Conservation (phyloP, 2,888 invertebrate species). For the Helleia helle region DNA sequence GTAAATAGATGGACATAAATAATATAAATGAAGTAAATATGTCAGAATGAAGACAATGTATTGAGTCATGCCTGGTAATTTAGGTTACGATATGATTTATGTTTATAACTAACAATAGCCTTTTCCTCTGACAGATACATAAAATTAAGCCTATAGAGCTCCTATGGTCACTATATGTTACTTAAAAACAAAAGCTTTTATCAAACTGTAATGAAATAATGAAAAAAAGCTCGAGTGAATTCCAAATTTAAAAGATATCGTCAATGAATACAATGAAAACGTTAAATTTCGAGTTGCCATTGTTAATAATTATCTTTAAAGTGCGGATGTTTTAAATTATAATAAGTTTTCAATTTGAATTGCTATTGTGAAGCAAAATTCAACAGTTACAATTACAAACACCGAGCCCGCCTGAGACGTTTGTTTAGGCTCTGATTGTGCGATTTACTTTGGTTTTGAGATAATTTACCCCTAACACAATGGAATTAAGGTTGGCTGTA, state of each 20-base stretch:
- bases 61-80: slow-evolving; percentile 1
- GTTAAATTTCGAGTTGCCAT: neutral
- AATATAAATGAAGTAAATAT: slow-evolving; percentile 1
- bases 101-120: too few species aligned
- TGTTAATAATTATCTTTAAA: neutral
- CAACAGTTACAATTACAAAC: slow-evolving; percentile 51
- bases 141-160: too few species aligned
- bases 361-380: slow-evolving; percentile 41
- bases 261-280: neutral
- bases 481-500: neutral
- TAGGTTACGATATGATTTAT: slow-evolving; percentile 1
- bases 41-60: neutral
- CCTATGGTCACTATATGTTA: too few species aligned
- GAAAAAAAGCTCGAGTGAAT: too few species aligned
- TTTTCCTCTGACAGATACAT: too few species aligned
- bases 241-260: neutral
- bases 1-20: too few species aligned
- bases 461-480: neutral
- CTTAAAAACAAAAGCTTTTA: too few species aligned
- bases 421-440: slow-evolving; percentile 53
- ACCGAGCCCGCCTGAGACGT: slow-evolving; percentile 30
- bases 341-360: slow-evolving; percentile 33
- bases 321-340: slow-evolving; percentile 6
- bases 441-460: slow-evolving; percentile 22
- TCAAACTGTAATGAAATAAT: neutral